Base-by-base conservation (phyloP, 2,888 invertebrate species). In the Phymatocera aterrima region DNA sequence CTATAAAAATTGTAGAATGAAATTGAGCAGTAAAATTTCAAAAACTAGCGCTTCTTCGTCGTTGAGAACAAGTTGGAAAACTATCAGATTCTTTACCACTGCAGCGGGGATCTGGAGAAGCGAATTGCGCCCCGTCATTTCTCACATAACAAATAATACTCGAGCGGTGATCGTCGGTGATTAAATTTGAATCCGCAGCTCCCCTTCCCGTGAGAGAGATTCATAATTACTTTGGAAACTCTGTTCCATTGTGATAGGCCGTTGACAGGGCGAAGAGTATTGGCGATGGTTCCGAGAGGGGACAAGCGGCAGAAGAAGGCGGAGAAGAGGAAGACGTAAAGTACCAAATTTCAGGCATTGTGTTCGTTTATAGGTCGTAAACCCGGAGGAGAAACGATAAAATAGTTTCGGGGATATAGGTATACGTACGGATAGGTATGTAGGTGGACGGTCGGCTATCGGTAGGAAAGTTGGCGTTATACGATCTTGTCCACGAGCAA, bases 401-500 rank as follows among this genome's bases (percentile, higher is more conserved):
- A 75, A 75, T 75, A 75, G 75, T 75, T 75, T 57, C 24, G n/a
- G 54, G 48, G 24, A 15, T 3, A 15, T 54, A 15, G n/a, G n/a
- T n/a, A 18, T 54, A 4, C 54, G 54, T 21, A 21, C 6, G 54
- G 3, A 4, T 54, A 4, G 6, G 21, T 3, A 15, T 3, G 54
- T 54, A 4, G 18, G 54, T 18, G 54, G 4, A 15, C 4, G 54
- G 54, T n/a, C n/a, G 21, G 54, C 34, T 54, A 72, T 37, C 51
- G 48, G 68, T 46, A 68, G 72, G 21, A 72, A 72, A 34, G 28
- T 72, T 72, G 40, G 31, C 21, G 40, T 57, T 75, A 75, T 75
- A 75, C 75, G 75, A 75, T 75, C 75, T 75, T 75, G 75, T 75
- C 75, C 57, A 28, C 75, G 24, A 34, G 43, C 75, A 40, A 75